These are phyloP conservation scores for Subacronicta megacephala DNA, from an alignment of 2,888 invertebrate genomes.

Conservation along the genomic window DNA sequence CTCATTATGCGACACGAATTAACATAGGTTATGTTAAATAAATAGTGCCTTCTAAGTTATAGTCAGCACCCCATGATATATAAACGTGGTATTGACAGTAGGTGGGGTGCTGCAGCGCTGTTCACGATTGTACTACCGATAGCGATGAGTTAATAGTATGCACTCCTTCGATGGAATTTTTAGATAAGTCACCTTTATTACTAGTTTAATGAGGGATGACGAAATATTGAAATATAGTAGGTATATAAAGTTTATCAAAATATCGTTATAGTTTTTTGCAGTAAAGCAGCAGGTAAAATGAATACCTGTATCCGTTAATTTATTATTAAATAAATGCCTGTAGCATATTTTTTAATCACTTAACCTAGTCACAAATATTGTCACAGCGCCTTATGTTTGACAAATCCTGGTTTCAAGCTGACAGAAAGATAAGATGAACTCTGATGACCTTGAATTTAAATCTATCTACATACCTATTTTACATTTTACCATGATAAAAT, in stretches of 20 bases:
- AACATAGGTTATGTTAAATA: conserved; percentile 60
- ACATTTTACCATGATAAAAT: no score
- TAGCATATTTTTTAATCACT: no score
- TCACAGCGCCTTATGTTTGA: no score
- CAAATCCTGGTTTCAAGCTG: no score
- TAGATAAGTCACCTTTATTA: conserved; percentile 30
- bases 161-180: conserved; percentile 25
- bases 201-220: conserved; percentile 27
- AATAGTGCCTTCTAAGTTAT: conserved; percentile 22
- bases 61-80: conserved; percentile 19
- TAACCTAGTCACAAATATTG: no score
- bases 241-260: no score
- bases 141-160: conserved; percentile 28
- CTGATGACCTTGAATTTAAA: no score
- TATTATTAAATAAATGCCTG: no score
- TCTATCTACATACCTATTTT: no score
- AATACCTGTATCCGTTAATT: no score
- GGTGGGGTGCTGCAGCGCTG: conserved; percentile 24
- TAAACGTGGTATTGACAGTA: conserved; percentile 43
- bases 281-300: no score
- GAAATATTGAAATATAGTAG: conserved; percentile 15
- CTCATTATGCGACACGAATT: conserved; percentile 70
- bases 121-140: conserved; percentile 46
- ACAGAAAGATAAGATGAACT: background rate
- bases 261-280: no score